phyloP scores from a whole-genome alignment of 2,888 invertebrate species.

The Phaonia tiefii region DNA sequence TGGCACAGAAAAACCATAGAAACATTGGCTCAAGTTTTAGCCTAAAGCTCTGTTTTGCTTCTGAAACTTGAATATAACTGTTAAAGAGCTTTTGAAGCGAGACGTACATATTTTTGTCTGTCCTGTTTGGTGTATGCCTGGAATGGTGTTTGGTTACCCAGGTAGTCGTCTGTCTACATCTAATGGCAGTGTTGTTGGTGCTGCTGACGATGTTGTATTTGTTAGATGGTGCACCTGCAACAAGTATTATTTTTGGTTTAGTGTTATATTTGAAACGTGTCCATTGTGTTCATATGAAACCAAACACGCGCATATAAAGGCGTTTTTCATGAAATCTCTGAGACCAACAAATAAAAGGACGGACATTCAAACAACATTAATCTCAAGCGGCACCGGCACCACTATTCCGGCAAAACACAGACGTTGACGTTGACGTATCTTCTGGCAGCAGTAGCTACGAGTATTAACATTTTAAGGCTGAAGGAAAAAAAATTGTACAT shows the following conservation, averaged over 20 bases:
- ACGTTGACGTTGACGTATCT: background rate
- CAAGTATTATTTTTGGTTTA: slow-evolving; percentile 45
- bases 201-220: slow-evolving; percentile 33
- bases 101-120: background rate
- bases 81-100: slow-evolving; percentile 23
- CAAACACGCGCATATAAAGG: slow-evolving; percentile 58
- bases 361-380: background rate
- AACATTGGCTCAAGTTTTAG: slow-evolving; percentile 50
- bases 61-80: slow-evolving; percentile 1
- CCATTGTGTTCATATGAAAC: slow-evolving; percentile 42
- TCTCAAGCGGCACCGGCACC: no score
- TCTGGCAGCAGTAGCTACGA: slow-evolving; percentile 1
- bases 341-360: slow-evolving; percentile 7
- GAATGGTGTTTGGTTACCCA: slow-evolving; percentile 30
- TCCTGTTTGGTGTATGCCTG: background rate
- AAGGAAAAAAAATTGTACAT: no score
- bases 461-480: no score
- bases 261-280: slow-evolving; percentile 46
- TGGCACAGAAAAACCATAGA: slow-evolving; percentile 42
- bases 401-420: background rate
- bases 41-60: slow-evolving; percentile 40
- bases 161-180: slow-evolving; percentile 37
- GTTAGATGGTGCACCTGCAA: slow-evolving; percentile 59
- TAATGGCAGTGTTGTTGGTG: slow-evolving; percentile 42
- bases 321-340: slow-evolving; percentile 54